Evolutionary conservation across 2,113 vertebrate genomes (phyloP).

Genomic region (Anolis sagrei): DNA sequence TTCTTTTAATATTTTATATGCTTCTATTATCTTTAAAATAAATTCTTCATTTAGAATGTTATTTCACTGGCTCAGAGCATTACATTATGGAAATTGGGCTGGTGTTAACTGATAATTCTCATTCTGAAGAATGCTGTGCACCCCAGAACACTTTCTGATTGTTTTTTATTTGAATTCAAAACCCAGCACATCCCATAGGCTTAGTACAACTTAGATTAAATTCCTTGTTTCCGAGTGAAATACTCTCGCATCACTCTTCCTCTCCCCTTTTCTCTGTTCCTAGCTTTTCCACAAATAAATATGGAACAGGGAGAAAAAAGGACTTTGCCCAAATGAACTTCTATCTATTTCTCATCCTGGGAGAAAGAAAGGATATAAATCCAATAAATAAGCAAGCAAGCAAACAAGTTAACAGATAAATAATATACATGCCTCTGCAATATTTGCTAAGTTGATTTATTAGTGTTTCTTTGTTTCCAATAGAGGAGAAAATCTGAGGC

Average conservation of each 20-base stretch:
- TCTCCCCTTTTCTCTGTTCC: background rate
- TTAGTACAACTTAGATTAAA: background rate
- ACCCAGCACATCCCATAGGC: slow-evolving; percentile 6
- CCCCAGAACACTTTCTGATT: background rate
- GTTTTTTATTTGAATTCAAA: slow-evolving; percentile 30
- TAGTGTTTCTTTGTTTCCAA: too few relatives aligned
- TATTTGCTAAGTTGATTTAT: too few relatives aligned
- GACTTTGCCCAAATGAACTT: background rate
- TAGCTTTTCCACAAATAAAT: background rate
- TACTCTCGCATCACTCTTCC: background rate
- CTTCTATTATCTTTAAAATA: slow-evolving; percentile 15
- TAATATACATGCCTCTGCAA: too few relatives aligned
- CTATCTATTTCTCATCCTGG: too few relatives aligned
- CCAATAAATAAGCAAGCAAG: too few relatives aligned
- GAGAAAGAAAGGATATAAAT: too few relatives aligned
- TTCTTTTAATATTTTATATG: slow-evolving; percentile 14
- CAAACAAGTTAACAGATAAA: too few relatives aligned
- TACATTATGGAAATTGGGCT: slow-evolving; percentile 10
- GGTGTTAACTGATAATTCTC: slow-evolving; percentile 16
- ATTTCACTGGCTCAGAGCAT: slow-evolving; percentile 16
- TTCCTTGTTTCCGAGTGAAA: background rate
- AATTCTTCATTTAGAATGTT: slow-evolving; percentile 18
- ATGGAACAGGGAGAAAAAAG: background rate
- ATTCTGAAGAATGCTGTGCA: background rate
- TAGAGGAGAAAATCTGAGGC: background rate